Evolutionary conservation across 2,797 vertebrate species (phyloP).

Genomic region (Amblyraja radiata): DNA sequence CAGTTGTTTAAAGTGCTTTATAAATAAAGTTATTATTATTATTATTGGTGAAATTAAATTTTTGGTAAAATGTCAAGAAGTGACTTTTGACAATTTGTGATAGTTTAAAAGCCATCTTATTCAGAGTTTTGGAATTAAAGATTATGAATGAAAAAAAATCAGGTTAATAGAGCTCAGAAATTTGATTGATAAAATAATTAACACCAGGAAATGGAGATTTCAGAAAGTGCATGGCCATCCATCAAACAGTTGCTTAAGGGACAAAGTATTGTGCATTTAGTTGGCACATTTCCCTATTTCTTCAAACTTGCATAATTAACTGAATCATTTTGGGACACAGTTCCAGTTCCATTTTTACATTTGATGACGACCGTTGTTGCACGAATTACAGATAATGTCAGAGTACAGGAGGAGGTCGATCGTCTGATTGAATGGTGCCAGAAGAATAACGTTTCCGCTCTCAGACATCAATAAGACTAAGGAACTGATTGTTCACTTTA

Average conservation of each 20-base stretch:
- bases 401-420: too few relatives aligned
- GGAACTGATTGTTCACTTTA: too few relatives aligned
- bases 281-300: neutral
- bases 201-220: neutral
- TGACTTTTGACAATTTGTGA: neutral
- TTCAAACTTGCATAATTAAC: neutral
- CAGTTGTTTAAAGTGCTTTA: too few relatives aligned
- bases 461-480: too few relatives aligned
- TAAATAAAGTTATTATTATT: too few relatives aligned
- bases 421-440: too few relatives aligned
- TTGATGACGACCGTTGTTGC: too few relatives aligned
- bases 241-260: neutral
- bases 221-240: neutral
- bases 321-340: neutral
- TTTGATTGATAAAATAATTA: neutral
- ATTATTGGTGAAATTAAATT: neutral
- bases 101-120: neutral
- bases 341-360: too few relatives aligned
- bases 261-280: neutral
- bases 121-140: neutral
- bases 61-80: neutral
- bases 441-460: too few relatives aligned
- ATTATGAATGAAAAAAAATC: neutral
- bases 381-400: too few relatives aligned
- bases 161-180: neutral